Evolutionary conservation across 2,113 vertebrate species (phyloP).

Genomic region (Engraulis encrasicolus): DNA sequence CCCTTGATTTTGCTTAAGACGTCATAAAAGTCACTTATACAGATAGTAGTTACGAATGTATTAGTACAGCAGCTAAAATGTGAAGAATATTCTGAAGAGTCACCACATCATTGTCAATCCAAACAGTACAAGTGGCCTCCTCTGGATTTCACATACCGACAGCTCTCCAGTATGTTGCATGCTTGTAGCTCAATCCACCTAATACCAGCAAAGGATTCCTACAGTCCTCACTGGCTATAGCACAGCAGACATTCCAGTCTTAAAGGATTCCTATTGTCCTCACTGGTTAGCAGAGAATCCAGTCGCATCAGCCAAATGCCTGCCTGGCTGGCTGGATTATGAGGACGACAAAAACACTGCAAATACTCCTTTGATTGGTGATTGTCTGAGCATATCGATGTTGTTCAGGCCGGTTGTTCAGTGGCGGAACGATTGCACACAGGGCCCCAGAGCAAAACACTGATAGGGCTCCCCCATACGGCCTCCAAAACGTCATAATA

Average conservation of each 20-base stretch:
- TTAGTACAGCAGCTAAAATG: no score
- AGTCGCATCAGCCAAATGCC: neutral
- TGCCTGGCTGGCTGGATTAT: neutral
- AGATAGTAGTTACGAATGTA: no score
- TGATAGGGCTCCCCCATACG: no score
- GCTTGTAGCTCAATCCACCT: neutral
- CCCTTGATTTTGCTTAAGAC: no score
- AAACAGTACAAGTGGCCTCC: neutral
- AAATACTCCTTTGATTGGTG: neutral
- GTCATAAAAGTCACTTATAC: no score
- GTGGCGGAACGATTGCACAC: no score
- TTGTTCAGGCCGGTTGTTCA: neutral
- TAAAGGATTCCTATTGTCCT: neutral
- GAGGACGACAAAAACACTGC: neutral
- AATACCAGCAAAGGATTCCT: neutral
- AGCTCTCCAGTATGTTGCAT: neutral
- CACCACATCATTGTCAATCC: neutral
- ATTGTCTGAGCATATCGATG: neutral
- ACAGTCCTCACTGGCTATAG: neutral
- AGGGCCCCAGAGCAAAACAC: no score
- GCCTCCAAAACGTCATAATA: no score
- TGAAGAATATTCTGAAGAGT: no score
- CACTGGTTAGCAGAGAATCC: neutral
- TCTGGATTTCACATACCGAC: no score
- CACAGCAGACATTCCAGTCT: neutral